Evolutionary conservation across 2,113 vertebrate genomes (phyloP), one percentile per base, ranked within the genome.

Genomic region (Cathartes aura): DNA sequence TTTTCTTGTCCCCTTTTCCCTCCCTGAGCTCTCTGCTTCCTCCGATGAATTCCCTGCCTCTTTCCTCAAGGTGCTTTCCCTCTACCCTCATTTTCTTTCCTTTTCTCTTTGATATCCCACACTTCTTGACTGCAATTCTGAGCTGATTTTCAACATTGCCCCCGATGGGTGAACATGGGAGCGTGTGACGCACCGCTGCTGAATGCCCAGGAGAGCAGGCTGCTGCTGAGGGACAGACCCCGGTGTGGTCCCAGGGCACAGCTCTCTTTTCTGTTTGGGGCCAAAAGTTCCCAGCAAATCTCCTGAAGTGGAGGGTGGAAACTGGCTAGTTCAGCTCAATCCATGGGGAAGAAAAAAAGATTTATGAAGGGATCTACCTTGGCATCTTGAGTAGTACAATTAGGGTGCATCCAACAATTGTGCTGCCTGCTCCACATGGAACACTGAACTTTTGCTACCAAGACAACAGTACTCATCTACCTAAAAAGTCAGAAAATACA

Each of bases 221-320:
- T 87, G 50, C n/a, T 42, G 38, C 32, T 2, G 2, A 53, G 18
- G 42, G 16, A 73, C 21, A 80, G 72, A 58, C 8, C 14, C 20
- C 2, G 3, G 6, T 0, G 3, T 0, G 0, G 30, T 30, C 38
- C 24, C 42, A 66, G 23, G 45, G 21, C 2, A 3, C 32, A 34
- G 15, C 34, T 40, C 58, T 21, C 9, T 42, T 66, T 85, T 62
- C 29, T 90, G 4, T 40, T 34, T 2, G 5, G 11, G 15, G 64
- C 24, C 42, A 75, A 19, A 63, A 80, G 11, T 26, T 83, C n/a
- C 38, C 45, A 64, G 66, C 42, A 70, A 76, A 48, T 12, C 9
- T 76, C 12, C 11, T 70, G 24, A 78, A 50, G 5, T 23, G 11
- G 6, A 78, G 26, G 29, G 13, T 70, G 20, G 67, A 89, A 91